phyloP scores from a whole-genome alignment of 2,888 invertebrate genomes.

The Platycnemis pennipes region DNA sequence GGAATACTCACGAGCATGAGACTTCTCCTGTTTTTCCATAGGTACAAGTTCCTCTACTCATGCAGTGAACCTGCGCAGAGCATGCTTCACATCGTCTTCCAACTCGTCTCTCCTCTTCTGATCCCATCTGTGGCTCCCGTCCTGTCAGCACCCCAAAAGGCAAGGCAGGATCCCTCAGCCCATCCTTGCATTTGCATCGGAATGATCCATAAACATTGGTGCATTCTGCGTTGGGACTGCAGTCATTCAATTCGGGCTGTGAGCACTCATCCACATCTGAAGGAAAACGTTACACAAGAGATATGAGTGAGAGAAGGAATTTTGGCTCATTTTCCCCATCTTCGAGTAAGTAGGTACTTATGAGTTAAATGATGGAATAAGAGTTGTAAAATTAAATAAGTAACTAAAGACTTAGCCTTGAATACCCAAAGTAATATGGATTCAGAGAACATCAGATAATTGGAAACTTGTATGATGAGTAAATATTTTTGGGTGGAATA shows the following conservation, averaged over 20 bases:
- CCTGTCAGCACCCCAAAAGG: conserved; percentile 42
- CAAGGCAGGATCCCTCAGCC: conserved; percentile 87
- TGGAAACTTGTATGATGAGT: no score
- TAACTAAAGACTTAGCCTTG: no score
- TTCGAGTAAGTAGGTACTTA: no score
- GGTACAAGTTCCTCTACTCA: conserved; percentile 91
- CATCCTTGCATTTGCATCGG: conserved; percentile 87
- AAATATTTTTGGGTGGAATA: no score
- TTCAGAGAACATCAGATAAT: no score
- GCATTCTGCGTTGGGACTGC: conserved; percentile 89
- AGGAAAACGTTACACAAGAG: no score
- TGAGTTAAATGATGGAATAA: no score
- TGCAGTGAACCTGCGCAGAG: conserved; percentile 87
- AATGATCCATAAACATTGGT: conserved; percentile 92
- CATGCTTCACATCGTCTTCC: conserved; percentile 91
- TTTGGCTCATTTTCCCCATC: conserved; percentile 18
- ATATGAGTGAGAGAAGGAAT: no score
- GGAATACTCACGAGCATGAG: conserved; percentile 86
- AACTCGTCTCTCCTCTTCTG: conserved; percentile 84
- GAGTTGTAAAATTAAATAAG: no score
- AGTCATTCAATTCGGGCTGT: conserved; percentile 90
- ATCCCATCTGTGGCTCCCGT: conserved; percentile 70
- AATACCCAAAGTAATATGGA: no score
- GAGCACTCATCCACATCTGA: conserved; percentile 93
- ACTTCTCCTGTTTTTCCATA: conserved; percentile 86